Conservation (phyloP, 2,888 invertebrate species). For the Mesoligia furuncula region DNA sequence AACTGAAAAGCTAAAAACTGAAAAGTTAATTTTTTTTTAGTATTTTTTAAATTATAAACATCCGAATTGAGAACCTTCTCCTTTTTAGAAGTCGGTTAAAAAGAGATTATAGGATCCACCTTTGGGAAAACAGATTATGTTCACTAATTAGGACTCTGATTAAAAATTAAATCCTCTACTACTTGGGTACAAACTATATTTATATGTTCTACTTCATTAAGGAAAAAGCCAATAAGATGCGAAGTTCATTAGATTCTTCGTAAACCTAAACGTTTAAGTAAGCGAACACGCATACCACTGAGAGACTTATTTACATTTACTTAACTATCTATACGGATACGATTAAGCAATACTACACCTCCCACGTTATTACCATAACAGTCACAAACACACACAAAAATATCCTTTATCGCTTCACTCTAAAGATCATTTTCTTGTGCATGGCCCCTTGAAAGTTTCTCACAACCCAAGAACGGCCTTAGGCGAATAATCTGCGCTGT, state of each 20-base stretch:
- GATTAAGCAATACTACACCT: constrained; percentile 51
- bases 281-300: constrained; percentile 36
- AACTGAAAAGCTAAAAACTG: too few species aligned
- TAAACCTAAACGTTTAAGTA: constrained; percentile 19
- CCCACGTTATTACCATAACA: constrained; percentile 37
- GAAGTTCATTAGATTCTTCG: constrained; percentile 16
- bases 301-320: constrained; percentile 51
- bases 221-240: not conserved
- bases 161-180: not conserved
- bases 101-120: not conserved
- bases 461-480: constrained; percentile 59
- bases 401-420: constrained; percentile 22
- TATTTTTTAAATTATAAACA: too few species aligned
- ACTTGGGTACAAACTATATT: not conserved
- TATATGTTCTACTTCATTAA: not conserved
- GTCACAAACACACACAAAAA: constrained; percentile 25
- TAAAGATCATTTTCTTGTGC: constrained; percentile 46
- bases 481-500: constrained; percentile 74
- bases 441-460: constrained; percentile 23
- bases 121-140: not conserved
- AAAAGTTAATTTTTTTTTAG: too few species aligned
- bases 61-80: too few species aligned
- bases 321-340: constrained; percentile 47
- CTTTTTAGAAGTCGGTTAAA: too few species aligned
- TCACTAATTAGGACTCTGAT: not conserved